phyloP scores from a whole-genome alignment of 2,888 invertebrate genomes.

The Megalurothrips usitatus region DNA sequence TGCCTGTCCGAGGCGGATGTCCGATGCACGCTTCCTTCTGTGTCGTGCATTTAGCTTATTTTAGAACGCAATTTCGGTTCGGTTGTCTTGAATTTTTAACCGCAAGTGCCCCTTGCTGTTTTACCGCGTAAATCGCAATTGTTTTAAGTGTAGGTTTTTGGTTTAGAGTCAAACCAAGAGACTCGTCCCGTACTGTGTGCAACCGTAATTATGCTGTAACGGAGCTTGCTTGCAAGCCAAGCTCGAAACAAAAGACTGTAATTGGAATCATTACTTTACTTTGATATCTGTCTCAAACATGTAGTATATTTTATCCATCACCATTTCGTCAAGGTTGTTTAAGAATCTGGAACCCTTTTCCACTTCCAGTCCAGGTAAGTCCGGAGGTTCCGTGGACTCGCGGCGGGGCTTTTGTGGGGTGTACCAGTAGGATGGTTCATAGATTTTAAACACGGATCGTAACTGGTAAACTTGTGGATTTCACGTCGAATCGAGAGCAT shows the following conservation, averaged over 20 bases:
- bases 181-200: background rate
- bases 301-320: constrained; percentile 8
- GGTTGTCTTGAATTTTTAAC: no score
- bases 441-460: no score
- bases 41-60: background rate
- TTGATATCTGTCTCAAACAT: background rate
- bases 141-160: no score
- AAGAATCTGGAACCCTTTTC: background rate
- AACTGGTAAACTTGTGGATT: no score
- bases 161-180: no score
- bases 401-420: no score
- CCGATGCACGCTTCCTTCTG: background rate
- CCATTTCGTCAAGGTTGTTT: background rate
- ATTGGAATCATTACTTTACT: constrained; percentile 21
- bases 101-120: no score
- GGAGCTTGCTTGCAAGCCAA: constrained; percentile 37
- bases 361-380: background rate
- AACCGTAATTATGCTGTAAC: constrained; percentile 36
- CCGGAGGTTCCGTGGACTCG: background rate
- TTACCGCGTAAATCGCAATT: no score
- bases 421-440: no score
- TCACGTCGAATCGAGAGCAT: no score
- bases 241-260: constrained; percentile 38
- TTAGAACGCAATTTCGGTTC: background rate
- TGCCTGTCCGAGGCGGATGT: background rate